A percentile compares a stretch with the other conserved stretches of the same genome.
Conservation (phyloP, 2,113 vertebrate genomes). For the Perccottus glenii region DNA sequence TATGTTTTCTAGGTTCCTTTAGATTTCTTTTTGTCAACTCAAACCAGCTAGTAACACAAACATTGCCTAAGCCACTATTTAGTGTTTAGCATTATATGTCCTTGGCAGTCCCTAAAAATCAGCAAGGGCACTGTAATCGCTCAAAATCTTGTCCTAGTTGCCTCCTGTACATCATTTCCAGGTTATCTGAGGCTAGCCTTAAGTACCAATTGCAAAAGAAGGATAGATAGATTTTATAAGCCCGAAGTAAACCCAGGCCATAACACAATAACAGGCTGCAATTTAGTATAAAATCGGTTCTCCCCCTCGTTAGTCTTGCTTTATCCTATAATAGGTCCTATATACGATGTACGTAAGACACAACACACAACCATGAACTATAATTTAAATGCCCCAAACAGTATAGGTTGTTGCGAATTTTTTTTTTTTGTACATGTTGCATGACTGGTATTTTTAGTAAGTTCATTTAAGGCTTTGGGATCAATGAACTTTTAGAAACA, state of each 20-base stretch:
- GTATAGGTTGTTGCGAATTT: too few relatives aligned
- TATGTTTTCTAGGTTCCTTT: not conserved
- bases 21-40: not conserved
- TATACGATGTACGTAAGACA: too few relatives aligned
- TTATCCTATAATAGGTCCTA: too few relatives aligned
- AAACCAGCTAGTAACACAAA: not conserved
- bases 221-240: not conserved
- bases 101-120: not conserved
- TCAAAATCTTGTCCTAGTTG: not conserved
- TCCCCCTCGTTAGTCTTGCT: too few relatives aligned
- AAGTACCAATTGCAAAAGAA: not conserved
- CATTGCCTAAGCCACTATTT: not conserved
- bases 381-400: too few relatives aligned
- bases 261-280: too few relatives aligned
- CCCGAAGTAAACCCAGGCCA: too few relatives aligned
- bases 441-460: too few relatives aligned
- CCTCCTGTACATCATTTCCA: not conserved
- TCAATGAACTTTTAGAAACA: not conserved
- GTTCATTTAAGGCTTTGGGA: not conserved
- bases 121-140: conserved; percentile 5
- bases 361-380: too few relatives aligned
- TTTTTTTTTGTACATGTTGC: too few relatives aligned
- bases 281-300: too few relatives aligned
- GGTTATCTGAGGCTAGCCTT: conserved; percentile 2
- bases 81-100: not conserved